Conservation (phyloP, 2,113 vertebrate species). For the Psittacus erithacus region DNA sequence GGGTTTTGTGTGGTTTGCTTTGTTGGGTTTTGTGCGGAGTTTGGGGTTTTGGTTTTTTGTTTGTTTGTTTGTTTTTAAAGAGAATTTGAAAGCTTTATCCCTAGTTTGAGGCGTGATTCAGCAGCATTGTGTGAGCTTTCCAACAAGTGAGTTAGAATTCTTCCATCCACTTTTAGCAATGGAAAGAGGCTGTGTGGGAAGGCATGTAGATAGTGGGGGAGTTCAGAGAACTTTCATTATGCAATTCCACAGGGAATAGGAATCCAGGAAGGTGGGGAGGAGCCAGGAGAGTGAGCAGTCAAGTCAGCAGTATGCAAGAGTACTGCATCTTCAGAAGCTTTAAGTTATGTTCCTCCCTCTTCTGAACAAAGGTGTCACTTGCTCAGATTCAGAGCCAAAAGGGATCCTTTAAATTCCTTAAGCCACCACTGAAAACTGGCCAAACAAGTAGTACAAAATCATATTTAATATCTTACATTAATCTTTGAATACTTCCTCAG, state of each 20-base stretch:
- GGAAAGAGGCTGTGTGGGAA: slow-evolving; percentile 42
- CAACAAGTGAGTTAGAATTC: neutral
- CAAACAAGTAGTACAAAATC: neutral
- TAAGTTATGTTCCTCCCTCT: neutral
- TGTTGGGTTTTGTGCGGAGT: neutral
- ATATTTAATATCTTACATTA: neutral
- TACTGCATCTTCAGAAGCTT: neutral
- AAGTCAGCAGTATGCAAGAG: neutral
- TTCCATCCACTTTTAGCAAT: slow-evolving; percentile 28
- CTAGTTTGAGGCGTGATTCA: neutral
- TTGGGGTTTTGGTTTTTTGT: neutral
- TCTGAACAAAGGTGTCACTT: neutral
- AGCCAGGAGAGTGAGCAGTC: slow-evolving; percentile 33
- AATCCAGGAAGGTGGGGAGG: neutral
- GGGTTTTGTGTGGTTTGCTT: neutral
- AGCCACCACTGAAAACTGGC: neutral
- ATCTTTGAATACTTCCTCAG: neutral
- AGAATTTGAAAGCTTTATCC: neutral
- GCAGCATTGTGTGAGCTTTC: neutral
- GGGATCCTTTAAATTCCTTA: neutral
- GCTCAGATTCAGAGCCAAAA: neutral
- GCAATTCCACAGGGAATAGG: slow-evolving; percentile 28
- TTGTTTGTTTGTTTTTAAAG: neutral
- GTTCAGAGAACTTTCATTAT: slow-evolving; percentile 42
- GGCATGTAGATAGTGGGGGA: slow-evolving; percentile 37